Percentiles rank a stretch among this genome's conserved stretches.
These are phyloP conservation scores for Ginglymostoma cirratum DNA, from an alignment of 2,113 vertebrate genomes.

Conservation along the genomic window DNA sequence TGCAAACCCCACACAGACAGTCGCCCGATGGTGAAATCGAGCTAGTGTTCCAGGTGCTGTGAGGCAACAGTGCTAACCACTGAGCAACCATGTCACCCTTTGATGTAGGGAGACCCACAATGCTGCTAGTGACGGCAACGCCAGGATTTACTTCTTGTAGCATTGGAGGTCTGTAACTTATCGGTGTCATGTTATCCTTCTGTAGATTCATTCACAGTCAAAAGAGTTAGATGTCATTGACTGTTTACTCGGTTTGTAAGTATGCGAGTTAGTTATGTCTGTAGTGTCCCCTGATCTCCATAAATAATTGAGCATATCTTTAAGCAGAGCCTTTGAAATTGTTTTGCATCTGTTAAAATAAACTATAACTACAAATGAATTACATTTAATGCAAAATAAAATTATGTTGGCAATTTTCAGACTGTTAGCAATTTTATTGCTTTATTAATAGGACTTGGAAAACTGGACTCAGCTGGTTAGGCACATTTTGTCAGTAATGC, in stretches of 20 bases:
- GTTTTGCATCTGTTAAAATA: constrained; percentile 27
- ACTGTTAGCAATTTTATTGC: not conserved
- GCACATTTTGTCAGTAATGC: not conserved
- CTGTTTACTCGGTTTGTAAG: not conserved
- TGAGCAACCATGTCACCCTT: no score
- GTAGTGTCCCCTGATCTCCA: not conserved
- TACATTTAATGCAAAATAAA: not conserved
- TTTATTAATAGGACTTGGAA: constrained; percentile 2
- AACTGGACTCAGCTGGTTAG: not conserved
- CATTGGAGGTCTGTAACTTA: not conserved
- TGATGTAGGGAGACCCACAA: no score
- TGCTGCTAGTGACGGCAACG: no score
- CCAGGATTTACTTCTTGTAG: no score
- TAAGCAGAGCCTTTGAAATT: not conserved
- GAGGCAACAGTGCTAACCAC: no score
- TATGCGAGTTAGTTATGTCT: not conserved
- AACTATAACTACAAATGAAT: not conserved
- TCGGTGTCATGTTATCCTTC: not conserved
- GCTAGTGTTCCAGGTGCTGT: no score
- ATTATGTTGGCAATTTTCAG: not conserved
- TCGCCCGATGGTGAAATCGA: no score
- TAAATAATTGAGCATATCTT: not conserved
- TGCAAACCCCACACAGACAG: no score
- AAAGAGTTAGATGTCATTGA: not conserved
- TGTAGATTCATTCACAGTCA: not conserved